Percentiles rank a stretch among this genome's conserved stretches.
Evolutionary conservation across 2,113 vertebrate genomes (phyloP).

Genomic region (Condylura cristata): DNA sequence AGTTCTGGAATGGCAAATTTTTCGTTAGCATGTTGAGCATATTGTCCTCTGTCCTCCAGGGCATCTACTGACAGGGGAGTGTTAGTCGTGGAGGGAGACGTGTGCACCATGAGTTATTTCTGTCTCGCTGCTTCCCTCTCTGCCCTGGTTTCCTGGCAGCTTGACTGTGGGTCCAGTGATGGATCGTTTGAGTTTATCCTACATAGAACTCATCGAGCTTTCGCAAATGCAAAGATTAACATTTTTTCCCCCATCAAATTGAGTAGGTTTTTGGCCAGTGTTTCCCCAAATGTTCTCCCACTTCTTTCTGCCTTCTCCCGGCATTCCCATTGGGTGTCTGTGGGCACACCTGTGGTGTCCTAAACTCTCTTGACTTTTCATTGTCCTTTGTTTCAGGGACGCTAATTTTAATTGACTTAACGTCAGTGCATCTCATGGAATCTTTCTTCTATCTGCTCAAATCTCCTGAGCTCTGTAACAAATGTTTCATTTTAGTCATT

Average conservation of each 20-base stretch:
- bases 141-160: neutral
- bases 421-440: neutral
- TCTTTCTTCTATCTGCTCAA: neutral
- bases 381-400: neutral
- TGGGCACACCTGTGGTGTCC: neutral
- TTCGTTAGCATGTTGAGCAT: neutral
- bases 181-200: neutral
- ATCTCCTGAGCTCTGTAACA: neutral
- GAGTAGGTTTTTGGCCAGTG: neutral
- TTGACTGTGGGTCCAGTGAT: neutral
- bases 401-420: neutral
- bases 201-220: neutral
- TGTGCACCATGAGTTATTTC: neutral
- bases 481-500: conserved; percentile 7
- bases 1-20: neutral
- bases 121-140: neutral
- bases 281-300: neutral
- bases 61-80: neutral
- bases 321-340: neutral
- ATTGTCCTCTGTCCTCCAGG: neutral
- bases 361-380: neutral
- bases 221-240: neutral
- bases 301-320: neutral
- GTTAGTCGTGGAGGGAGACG: neutral
- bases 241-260: neutral